Base-by-base conservation (phyloP, 2,888 invertebrate genomes). In the Lycaena phlaeas region DNA sequence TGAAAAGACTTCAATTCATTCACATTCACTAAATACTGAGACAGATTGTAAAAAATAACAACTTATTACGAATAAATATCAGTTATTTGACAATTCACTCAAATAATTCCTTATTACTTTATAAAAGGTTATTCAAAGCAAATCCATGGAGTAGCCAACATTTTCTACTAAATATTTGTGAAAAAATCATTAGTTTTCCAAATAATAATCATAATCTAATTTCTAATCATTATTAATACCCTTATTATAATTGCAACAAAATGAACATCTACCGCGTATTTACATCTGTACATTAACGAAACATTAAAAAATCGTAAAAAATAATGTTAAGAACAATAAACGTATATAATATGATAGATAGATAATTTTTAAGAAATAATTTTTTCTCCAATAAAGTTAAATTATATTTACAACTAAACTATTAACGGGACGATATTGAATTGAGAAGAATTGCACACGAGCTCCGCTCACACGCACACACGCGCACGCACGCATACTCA, bases 351-450 rank as follows among this genome's bases (percentile, higher is more conserved):
- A n/a, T n/a, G n/a, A n/a, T n/a, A n/a, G n/a, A n/a, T 62, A 64
- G 70, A 68, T 53, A 68, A 73, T 73, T 68, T 55, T 73, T 72
- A 68, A 62, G 74, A 53, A 67, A 72, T 68, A 65, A 59, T 49
- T 38, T 36, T 55, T 59, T 54, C 51, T 56, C 59, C 61, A 54
- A 73, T 71, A 75, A 77, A 64, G 64, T 75, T 75, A 82, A 81
- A 79, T 57, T 70, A 81, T 82, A 82, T 82, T 79, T 82, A 82
- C 82, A 78, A 79, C 68, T 78, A 79, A 81, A 76, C 68, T 79
- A 78, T 34, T 74, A 75, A 69, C 69, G 65, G 68, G 69, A 71
- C 68, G 74, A 78, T 73, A 81, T 77, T 78, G 74, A 34, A 81
- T 81, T 75, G 68, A 79, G 67, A 74, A 73, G 65, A 79, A 82